Base-by-base conservation (phyloP, 2,888 invertebrate species). In the Criorhina ranunculi region DNA sequence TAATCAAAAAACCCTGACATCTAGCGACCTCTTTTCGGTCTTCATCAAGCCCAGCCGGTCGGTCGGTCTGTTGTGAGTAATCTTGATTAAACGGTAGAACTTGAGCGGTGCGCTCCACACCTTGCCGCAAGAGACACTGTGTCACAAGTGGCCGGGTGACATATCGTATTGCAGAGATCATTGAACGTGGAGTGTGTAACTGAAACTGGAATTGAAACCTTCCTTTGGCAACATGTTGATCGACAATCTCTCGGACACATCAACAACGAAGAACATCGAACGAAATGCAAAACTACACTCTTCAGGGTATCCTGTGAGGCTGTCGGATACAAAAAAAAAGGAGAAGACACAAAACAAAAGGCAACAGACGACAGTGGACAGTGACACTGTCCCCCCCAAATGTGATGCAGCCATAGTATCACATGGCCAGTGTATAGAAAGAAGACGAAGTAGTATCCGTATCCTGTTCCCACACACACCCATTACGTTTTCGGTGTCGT, bases 141-240 rank as follows among this genome's bases (percentile, higher is more conserved):
- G 85, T 85, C 85, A 80, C 79, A 79, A 76, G 75, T 70, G 75
- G 24, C 24, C 24, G 2, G 24, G 79, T 85, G 79, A 80, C 85
- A 85, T 85, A 85, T 85, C 80, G 85, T 79, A 80, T 85, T 79
- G 80, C 85, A 79, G 75, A 85, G 85, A 85, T 85, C 85, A 85
- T 66, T 75, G 78, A 79, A 70, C 69, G 79, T 85, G 73, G 31
- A 37, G 49, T 64, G 40, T 79, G 79, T 79, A 80, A 85, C 69
- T 80, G 80, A 85, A 76, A 79, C 67, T 73, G 78, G 78, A 78
- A 83, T 83, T 83, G 83, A 83, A 83, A 85, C 85, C 85, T 83
- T 83, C 73, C 78, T 83, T 83, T 79, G 66, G 85, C 85, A 85
- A 85, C 80, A 85, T 85, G 85, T 85, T 85, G 85, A 85, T 85